These are phyloP conservation scores for Calycopis cecrops DNA, from an alignment of 1,140 invertebrate species.

Conservation along the genomic window DNA sequence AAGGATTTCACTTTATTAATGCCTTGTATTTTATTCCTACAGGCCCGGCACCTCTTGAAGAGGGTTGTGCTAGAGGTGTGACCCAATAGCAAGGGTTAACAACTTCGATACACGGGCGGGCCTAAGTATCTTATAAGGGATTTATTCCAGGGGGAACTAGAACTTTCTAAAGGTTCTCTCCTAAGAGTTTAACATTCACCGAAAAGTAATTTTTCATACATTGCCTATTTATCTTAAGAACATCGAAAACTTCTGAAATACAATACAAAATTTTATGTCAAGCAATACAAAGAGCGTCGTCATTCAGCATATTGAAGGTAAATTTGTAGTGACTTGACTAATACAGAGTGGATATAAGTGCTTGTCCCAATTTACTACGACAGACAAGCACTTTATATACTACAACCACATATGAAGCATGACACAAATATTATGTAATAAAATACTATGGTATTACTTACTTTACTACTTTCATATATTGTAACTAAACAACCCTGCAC, in stretches of 20 bases:
- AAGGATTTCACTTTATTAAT: constrained; percentile 63
- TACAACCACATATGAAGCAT: not conserved
- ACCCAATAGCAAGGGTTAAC: constrained; percentile 75
- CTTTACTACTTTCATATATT: too few relatives aligned
- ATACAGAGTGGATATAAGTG: constrained; percentile 9
- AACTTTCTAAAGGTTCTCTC: constrained; percentile 45
- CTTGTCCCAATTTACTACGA: not conserved
- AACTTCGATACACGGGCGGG: constrained; percentile 73
- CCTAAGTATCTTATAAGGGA: constrained; percentile 71
- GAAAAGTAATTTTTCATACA: constrained; percentile 45
- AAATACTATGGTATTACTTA: too few relatives aligned
- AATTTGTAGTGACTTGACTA: constrained; percentile 20
- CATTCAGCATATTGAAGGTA: constrained; percentile 25
- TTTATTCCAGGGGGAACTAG: constrained; percentile 63
- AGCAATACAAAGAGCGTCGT: constrained; percentile 21
- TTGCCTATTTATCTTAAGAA: constrained; percentile 38
- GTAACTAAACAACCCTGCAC: too few relatives aligned
- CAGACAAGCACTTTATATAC: not conserved
- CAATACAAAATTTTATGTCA: constrained; percentile 41
- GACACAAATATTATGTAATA: not conserved
- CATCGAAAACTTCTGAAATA: constrained; percentile 57
- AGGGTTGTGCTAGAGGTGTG: constrained; percentile 76
- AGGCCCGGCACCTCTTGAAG: constrained; percentile 76
- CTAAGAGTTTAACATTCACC: constrained; percentile 38
- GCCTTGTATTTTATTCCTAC: constrained; percentile 76